Conservation (phyloP, 2,797 vertebrate genomes). For the Leptoclinus maculatus region DNA sequence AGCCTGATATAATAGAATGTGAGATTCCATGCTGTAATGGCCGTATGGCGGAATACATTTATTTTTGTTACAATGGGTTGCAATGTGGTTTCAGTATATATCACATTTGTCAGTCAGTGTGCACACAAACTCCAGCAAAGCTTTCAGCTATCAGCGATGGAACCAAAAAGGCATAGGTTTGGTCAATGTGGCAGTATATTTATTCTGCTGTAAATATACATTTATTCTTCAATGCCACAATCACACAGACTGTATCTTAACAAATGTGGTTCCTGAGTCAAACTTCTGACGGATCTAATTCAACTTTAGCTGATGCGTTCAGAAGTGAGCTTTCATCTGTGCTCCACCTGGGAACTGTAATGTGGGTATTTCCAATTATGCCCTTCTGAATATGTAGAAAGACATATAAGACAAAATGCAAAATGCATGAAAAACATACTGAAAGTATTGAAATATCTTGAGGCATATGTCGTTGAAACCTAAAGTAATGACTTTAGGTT, state of each 20-base stretch:
- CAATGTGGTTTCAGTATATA: too few species aligned
- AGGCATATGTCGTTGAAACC: conserved; percentile 46
- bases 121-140: neutral
- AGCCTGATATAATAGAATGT: too few species aligned
- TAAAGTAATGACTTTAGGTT: conserved; percentile 57
- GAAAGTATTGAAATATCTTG: neutral
- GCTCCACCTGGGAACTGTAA: neutral
- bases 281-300: neutral
- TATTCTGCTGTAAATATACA: neutral
- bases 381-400: neutral
- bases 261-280: neutral
- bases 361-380: neutral
- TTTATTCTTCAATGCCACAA: neutral
- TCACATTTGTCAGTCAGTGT: neutral
- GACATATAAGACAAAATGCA: conserved; percentile 6
- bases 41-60: too few species aligned
- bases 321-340: conserved; percentile 4
- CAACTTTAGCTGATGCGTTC: neutral
- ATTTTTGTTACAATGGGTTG: too few species aligned
- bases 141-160: neutral
- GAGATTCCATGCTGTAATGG: too few species aligned
- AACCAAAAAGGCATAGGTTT: neutral
- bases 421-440: conserved; percentile 3
- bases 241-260: neutral
- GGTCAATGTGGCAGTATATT: neutral